A percentile compares a stretch with the other conserved stretches of the same genome.
Conservation (phyloP, 2,113 vertebrate species). For the Tonatia bakeri region DNA sequence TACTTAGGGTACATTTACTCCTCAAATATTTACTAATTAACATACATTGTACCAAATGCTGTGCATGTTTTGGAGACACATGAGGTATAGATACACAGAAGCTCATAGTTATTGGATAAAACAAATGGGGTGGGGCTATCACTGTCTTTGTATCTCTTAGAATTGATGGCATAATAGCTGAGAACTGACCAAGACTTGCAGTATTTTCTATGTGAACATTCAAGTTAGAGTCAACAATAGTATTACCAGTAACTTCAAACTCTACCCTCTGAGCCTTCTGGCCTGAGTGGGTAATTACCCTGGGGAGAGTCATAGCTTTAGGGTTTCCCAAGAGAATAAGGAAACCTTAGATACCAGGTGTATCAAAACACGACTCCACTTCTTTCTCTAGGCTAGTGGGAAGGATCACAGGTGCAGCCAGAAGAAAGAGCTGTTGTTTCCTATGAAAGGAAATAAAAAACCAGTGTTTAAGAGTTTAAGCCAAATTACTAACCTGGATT, state of each 20-base stretch:
- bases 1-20: not conserved
- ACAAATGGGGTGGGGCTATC: not conserved
- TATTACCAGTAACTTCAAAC: not conserved
- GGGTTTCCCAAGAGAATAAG: not conserved
- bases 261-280: not conserved
- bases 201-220: not conserved
- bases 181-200: not conserved
- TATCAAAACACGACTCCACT: not conserved
- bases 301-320: not conserved
- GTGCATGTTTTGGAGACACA: not conserved
- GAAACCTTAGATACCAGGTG: not conserved
- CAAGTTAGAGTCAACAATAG: not conserved
- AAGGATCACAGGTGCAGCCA: not conserved
- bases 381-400: not conserved
- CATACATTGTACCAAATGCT: not conserved
- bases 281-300: not conserved
- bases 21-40: not conserved
- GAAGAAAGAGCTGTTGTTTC: conserved; percentile 51
- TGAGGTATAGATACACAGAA: not conserved
- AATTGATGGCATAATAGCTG: not conserved
- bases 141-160: not conserved
- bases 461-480: conserved; percentile 65
- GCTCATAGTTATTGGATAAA: not conserved
- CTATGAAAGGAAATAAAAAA: conserved; percentile 55
- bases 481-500: conserved; percentile 38